Evolutionary conservation across 2,888 invertebrate species (phyloP).

Genomic region (Clostera curtula): DNA sequence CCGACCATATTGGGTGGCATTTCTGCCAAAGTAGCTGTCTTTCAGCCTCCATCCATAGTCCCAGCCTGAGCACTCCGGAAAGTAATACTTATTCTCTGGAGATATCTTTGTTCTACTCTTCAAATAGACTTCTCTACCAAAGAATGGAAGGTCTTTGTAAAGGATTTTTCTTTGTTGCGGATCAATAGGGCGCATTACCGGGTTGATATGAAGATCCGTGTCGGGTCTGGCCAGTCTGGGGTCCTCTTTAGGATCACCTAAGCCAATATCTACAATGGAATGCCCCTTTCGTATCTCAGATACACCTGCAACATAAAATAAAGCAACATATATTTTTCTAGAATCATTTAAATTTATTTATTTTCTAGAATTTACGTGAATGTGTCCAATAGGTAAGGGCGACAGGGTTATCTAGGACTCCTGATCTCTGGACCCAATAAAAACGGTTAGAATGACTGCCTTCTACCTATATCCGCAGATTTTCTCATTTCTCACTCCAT

Average conservation of each 20-base stretch:
- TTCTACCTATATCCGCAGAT: too few relatives aligned
- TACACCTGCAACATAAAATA: too few relatives aligned
- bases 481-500: too few relatives aligned
- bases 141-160: slow-evolving; percentile 32
- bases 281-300: slow-evolving; percentile 28
- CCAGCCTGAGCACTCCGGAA: slow-evolving; percentile 27
- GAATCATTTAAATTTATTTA: too few relatives aligned
- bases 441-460: too few relatives aligned
- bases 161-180: slow-evolving; percentile 26
- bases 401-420: too few relatives aligned
- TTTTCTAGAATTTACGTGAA: too few relatives aligned
- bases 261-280: slow-evolving; percentile 32
- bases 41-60: slow-evolving; percentile 37
- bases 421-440: too few relatives aligned
- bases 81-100: slow-evolving; percentile 40
- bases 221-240: slow-evolving; percentile 32
- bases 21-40: slow-evolving; percentile 28
- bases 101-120: slow-evolving; percentile 24
- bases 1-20: slow-evolving; percentile 23
- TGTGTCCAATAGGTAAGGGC: too few relatives aligned
- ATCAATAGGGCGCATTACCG: slow-evolving; percentile 35
- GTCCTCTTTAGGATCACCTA: slow-evolving; percentile 35
- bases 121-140: slow-evolving; percentile 34
- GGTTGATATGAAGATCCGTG: slow-evolving; percentile 27
- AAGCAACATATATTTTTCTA: too few relatives aligned